Evolutionary conservation across 2,888 invertebrate genomes (phyloP), one percentile per base, ranked within the genome.

Genomic region (Drosophila robusta): DNA sequence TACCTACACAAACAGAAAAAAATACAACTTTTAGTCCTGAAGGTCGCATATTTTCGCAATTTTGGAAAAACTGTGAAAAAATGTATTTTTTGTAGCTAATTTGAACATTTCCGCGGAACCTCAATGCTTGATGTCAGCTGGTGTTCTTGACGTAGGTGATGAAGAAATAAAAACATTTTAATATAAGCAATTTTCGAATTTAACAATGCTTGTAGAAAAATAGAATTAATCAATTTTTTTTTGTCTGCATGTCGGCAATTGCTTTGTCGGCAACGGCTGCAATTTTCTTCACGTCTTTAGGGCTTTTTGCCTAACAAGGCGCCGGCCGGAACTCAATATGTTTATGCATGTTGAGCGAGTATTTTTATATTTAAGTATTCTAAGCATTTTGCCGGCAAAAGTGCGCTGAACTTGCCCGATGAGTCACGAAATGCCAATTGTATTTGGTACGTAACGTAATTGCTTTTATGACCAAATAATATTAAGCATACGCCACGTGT

Each of bases 401-500:
- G 77, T 62, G 61, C 83, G 65, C 39, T 70, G 83, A 80, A 82
- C 82, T 82, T 64, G 39, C 5, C 51, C 4, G n/a, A 22, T 64
- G 65, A 84, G 34, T 80, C 84, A 77, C 11, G 24, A 39, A 61
- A 22, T 44, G 3, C 9, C 9, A 9, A 29, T 8, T 29, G 3
- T 29, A 9, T 29, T 29, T 9, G 29, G 36, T 32, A 49, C 47
- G 29, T 51, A 64, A 38, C 46, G 51, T 66, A 66, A 75, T 72
- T 70, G 56, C 7, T 36, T 63, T 84, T 65, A 72, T 69, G 64
- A 18, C 34, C 41, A 24, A 56, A 65, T 68, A 63, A 57, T 42
- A 58, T 80, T 55, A 61, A 51, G 62, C 38, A 75, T 78, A 70
- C 65, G 80, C 56, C 78, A 78, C 78, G 78, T 80, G 72, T 32